These are phyloP conservation scores for Calyptomena viridis DNA, from an alignment of 2,113 vertebrate species.

Conservation along the genomic window DNA sequence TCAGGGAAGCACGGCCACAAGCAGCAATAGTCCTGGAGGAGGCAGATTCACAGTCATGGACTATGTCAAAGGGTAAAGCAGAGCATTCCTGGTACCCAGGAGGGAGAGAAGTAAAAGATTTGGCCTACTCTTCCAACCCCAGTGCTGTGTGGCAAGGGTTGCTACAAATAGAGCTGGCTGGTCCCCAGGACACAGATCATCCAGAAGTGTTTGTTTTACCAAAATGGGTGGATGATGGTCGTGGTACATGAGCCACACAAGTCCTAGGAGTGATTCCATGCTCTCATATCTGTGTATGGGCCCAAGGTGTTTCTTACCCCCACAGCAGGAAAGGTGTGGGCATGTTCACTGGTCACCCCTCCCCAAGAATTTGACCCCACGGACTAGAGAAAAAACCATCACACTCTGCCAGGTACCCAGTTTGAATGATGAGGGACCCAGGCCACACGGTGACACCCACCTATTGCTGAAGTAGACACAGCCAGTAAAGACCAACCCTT, in stretches of 20 bases:
- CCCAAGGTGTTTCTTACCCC: not conserved
- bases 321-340: fast-evolving
- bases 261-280: not conserved
- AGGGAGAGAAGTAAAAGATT: not conserved
- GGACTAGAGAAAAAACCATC: not conserved
- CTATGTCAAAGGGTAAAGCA: not conserved
- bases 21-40: not conserved
- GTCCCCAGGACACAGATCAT: not conserved
- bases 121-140: not conserved
- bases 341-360: not conserved
- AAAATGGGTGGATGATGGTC: not conserved
- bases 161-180: not conserved
- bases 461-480: not conserved
- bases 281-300: not conserved
- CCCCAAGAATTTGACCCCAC: not conserved
- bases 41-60: fast-evolving
- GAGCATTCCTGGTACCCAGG: not conserved
- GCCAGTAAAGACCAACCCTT: not conserved
- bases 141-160: not conserved
- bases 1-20: not conserved
- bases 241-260: not conserved
- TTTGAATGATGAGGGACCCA: not conserved
- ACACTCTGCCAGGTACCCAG: fast-evolving
- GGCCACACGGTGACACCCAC: not conserved
- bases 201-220: not conserved